A percentile compares a stretch with the other conserved stretches of the same genome.
These are phyloP conservation scores for Drosophila baimaii DNA, from an alignment of 1,140 invertebrate species.

Conservation along the genomic window DNA sequence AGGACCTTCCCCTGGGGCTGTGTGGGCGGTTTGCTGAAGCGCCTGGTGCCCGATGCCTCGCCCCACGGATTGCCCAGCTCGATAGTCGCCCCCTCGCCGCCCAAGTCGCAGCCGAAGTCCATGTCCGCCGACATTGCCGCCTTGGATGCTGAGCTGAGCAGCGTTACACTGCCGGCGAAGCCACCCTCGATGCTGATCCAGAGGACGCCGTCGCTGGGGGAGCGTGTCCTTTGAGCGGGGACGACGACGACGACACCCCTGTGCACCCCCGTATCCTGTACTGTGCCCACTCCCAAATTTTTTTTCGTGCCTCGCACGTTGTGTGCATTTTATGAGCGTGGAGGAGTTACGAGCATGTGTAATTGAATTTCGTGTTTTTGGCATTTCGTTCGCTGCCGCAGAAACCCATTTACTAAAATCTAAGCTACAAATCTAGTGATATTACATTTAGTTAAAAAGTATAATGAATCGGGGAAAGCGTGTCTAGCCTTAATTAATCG, in stretches of 20 bases:
- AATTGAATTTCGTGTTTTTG: slow-evolving; percentile 83
- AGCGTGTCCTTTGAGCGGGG: slow-evolving; percentile 77
- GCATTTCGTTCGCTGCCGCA: slow-evolving; percentile 55
- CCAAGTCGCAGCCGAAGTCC: slow-evolving; percentile 23
- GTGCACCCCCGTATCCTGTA: slow-evolving; percentile 7
- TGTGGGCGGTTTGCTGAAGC: slow-evolving; percentile 87
- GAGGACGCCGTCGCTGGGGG: slow-evolving; percentile 80
- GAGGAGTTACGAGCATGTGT: slow-evolving; percentile 67
- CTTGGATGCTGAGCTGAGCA: slow-evolving; percentile 67
- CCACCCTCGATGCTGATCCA: slow-evolving; percentile 81
- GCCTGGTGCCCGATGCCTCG: slow-evolving; percentile 87
- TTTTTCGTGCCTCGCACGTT: slow-evolving; percentile 26
- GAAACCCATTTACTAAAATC: slow-evolving; percentile 60
- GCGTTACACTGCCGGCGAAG: slow-evolving; percentile 71
- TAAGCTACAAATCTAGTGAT: slow-evolving; percentile 83
- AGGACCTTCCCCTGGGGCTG: slow-evolving; percentile 90
- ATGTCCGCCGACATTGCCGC: slow-evolving; percentile 65
- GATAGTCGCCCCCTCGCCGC: slow-evolving; percentile 26
- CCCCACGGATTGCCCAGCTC: slow-evolving; percentile 84
- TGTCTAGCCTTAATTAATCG: slow-evolving; percentile 58
- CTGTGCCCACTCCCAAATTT: slow-evolving; percentile 2
- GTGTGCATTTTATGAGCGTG: slow-evolving; percentile 61
- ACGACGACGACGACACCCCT: no score
- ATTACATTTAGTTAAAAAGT: slow-evolving; percentile 81
- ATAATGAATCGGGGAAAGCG: slow-evolving; percentile 47